These are phyloP conservation scores for Loriculus beryllinus DNA, from an alignment of 2,797 vertebrate species.

Conservation along the genomic window DNA sequence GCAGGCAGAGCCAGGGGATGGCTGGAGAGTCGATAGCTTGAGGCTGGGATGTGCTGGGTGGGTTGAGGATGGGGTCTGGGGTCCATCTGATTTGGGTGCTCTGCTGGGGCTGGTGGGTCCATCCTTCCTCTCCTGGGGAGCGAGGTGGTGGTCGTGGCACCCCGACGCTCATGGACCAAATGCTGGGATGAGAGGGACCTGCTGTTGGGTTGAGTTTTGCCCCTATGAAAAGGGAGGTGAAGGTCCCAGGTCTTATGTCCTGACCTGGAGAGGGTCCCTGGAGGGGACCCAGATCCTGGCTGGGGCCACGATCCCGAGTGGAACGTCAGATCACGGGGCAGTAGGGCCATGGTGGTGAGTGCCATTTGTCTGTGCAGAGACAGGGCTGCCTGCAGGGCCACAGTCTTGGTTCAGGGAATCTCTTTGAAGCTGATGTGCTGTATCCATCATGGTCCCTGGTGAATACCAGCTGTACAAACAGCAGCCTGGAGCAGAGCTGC, in stretches of 20 bases:
- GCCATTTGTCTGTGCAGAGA: background rate
- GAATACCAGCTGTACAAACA: constrained; percentile 19
- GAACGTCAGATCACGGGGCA: background rate
- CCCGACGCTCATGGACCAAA: rapidly evolving
- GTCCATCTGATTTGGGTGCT: rapidly evolving
- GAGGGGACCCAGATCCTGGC: background rate
- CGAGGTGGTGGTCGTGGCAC: background rate
- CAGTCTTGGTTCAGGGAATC: background rate
- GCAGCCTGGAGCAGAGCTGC: background rate
- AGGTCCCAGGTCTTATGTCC: background rate
- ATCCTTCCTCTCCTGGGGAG: background rate
- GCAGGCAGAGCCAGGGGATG: background rate
- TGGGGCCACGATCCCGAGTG: background rate
- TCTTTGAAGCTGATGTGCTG: background rate
- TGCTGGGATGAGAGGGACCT: rapidly evolving
- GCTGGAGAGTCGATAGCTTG: background rate
- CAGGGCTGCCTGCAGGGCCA: background rate
- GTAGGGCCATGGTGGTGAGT: rapidly evolving
- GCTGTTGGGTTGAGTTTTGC: background rate
- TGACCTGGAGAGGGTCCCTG: background rate
- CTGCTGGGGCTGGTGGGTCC: rapidly evolving
- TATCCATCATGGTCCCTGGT: background rate
- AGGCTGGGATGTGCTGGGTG: no score
- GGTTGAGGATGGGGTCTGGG: background rate
- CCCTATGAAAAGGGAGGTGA: background rate